These are phyloP conservation scores for Dynastes tityus DNA, from an alignment of 2,888 invertebrate genomes.

Conservation along the genomic window DNA sequence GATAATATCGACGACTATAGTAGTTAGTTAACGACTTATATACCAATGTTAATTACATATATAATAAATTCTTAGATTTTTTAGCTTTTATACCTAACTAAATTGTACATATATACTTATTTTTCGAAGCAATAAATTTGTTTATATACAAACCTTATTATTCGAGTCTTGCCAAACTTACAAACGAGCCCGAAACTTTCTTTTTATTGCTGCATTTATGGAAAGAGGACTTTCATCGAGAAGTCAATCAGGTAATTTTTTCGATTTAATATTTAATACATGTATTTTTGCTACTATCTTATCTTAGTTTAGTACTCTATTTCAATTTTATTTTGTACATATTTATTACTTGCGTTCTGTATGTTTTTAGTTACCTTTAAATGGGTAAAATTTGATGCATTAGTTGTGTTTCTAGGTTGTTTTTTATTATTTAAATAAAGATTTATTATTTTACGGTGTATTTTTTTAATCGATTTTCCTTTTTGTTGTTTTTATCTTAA, in stretches of 20 bases:
- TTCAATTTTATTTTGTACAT: slow-evolving; percentile 41
- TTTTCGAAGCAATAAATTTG: slow-evolving; percentile 47
- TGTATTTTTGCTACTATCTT: slow-evolving; percentile 6
- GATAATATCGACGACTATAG: slow-evolving; percentile 21
- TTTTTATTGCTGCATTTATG: slow-evolving; percentile 42
- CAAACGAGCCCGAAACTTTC: slow-evolving; percentile 15
- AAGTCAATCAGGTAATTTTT: slow-evolving; percentile 29
- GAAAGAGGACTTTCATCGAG: slow-evolving; percentile 27
- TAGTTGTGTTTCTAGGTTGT: slow-evolving; percentile 45
- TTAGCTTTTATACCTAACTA: slow-evolving; percentile 43
- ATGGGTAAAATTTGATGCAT: slow-evolving; percentile 16
- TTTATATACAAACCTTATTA: slow-evolving; percentile 32
- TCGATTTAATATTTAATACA: slow-evolving; percentile 10
- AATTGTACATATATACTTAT: slow-evolving; percentile 42
- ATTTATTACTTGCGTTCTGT: slow-evolving; percentile 32
- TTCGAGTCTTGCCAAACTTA: slow-evolving; percentile 38
- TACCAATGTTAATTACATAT: slow-evolving; percentile 52
- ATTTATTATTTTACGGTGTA: slow-evolving; percentile 39
- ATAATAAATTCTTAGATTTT: slow-evolving; percentile 39
- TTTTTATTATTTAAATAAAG: slow-evolving; percentile 50
- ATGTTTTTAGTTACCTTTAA: slow-evolving; percentile 25
- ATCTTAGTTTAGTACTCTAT: slow-evolving; percentile 29
- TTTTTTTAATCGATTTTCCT: slow-evolving; percentile 25
- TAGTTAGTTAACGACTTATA: slow-evolving; percentile 41
- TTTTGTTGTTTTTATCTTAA: neutral